These are phyloP conservation scores for Lytechinus variegatus DNA, from an alignment of 35 echinoderm and acorn worm species.

Conservation along the genomic window DNA sequence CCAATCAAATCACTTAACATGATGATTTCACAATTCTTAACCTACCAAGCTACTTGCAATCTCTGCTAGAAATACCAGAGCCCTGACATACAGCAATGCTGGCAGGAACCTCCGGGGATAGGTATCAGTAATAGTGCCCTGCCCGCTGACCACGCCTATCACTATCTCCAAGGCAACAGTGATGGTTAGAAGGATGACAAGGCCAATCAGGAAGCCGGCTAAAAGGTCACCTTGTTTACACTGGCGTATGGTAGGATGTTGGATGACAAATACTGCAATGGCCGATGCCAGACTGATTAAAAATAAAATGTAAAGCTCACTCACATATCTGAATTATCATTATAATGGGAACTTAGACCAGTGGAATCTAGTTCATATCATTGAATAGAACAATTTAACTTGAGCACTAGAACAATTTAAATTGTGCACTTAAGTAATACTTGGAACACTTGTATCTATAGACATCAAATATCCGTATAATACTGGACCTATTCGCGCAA, in stretches of 20 bases:
- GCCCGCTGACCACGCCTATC: constrained; percentile 73
- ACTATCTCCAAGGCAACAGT: constrained; percentile 77
- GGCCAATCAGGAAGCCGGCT: constrained; percentile 72
- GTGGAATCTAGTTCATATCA: no score
- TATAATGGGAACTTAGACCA: no score
- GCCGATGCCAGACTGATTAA: constrained; percentile 70
- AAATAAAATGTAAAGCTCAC: neutral
- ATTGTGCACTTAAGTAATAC: no score
- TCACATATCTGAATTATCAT: no score
- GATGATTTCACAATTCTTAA: neutral
- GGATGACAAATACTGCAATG: constrained; percentile 66
- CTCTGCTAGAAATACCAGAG: constrained; percentile 73
- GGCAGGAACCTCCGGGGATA: constrained; percentile 55
- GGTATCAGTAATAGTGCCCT: constrained; percentile 68
- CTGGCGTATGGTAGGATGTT: constrained; percentile 52
- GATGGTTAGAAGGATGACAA: constrained; percentile 66
- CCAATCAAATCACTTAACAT: no score
- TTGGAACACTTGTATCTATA: no score
- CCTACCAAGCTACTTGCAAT: constrained; percentile 69
- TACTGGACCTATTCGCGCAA: no score
- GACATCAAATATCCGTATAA: no score
- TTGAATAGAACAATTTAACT: no score
- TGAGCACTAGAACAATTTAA: no score
- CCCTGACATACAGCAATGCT: constrained; percentile 76
- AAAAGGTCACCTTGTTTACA: constrained; percentile 80